Percentiles rank a stretch among this genome's conserved stretches.
These are phyloP conservation scores for Falco cherrug DNA, from an alignment of 2,797 vertebrate genomes.

Conservation along the genomic window DNA sequence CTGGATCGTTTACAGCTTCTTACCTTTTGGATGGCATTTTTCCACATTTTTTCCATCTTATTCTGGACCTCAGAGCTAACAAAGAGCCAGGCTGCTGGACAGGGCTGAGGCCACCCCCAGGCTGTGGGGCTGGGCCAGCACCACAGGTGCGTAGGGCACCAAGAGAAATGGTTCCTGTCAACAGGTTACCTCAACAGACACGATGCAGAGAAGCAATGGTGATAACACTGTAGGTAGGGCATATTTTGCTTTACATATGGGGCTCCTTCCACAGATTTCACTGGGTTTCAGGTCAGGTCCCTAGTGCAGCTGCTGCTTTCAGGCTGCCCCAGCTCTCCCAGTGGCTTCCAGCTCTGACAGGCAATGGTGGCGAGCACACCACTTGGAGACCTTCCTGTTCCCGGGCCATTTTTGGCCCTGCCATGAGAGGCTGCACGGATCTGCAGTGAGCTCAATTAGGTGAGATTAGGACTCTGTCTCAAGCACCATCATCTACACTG, in stretches of 20 bases:
- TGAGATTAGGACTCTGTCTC: neutral
- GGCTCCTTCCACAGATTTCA: neutral
- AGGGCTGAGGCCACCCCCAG: rapidly evolving
- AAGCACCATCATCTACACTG: neutral
- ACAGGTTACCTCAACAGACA: neutral
- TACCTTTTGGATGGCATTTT: neutral
- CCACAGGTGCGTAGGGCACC: rapidly evolving
- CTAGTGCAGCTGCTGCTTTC: neutral
- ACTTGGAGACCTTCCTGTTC: neutral
- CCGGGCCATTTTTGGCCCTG: neutral
- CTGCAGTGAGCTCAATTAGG: rapidly evolving
- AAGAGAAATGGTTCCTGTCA: neutral
- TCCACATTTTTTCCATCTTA: neutral
- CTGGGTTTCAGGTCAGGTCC: neutral
- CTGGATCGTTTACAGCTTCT: neutral
- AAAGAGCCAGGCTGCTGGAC: neutral
- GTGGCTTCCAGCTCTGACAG: neutral
- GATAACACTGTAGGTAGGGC: neutral
- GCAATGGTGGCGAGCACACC: neutral
- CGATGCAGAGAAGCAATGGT: neutral
- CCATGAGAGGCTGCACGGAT: neutral
- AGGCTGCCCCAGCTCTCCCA: neutral
- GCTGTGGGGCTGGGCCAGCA: neutral
- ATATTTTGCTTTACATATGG: neutral
- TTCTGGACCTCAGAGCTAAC: neutral